These are phyloP conservation scores for Iselma pallidipennis DNA, from an alignment of 2,888 invertebrate genomes.

Conservation along the genomic window DNA sequence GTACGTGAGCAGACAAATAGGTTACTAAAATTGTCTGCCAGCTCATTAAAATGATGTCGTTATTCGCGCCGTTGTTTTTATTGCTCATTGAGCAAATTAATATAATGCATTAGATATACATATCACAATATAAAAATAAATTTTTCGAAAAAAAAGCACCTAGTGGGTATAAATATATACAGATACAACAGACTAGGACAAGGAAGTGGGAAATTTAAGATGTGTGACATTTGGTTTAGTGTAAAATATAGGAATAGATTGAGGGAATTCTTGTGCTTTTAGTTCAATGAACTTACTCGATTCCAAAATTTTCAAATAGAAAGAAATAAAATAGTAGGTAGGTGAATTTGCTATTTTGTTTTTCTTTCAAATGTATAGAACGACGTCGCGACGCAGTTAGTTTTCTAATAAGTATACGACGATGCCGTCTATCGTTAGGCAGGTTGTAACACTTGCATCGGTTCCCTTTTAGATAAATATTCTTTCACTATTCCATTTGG, in stretches of 20 bases:
- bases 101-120: background rate
- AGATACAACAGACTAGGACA: too few relatives aligned
- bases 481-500: too few relatives aligned
- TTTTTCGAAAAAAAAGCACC: too few relatives aligned
- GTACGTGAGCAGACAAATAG: background rate
- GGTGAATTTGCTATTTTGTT: background rate
- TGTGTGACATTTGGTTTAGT: background rate
- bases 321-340: background rate
- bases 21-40: conserved; percentile 1
- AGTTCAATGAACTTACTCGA: background rate
- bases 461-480: too few relatives aligned
- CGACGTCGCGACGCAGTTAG: background rate
- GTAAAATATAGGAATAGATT: background rate
- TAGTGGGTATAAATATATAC: too few relatives aligned
- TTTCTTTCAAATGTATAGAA: background rate
- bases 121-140: too few relatives aligned
- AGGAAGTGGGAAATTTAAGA: background rate
- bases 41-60: background rate
- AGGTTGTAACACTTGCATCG: background rate
- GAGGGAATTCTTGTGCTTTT: conserved; percentile 1
- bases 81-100: background rate
- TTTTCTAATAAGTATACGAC: background rate
- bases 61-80: background rate
- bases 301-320: background rate
- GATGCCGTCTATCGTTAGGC: background rate